These are phyloP conservation scores for Vulpes ferrilata DNA, from an alignment of 2,113 vertebrate species.

Conservation along the genomic window DNA sequence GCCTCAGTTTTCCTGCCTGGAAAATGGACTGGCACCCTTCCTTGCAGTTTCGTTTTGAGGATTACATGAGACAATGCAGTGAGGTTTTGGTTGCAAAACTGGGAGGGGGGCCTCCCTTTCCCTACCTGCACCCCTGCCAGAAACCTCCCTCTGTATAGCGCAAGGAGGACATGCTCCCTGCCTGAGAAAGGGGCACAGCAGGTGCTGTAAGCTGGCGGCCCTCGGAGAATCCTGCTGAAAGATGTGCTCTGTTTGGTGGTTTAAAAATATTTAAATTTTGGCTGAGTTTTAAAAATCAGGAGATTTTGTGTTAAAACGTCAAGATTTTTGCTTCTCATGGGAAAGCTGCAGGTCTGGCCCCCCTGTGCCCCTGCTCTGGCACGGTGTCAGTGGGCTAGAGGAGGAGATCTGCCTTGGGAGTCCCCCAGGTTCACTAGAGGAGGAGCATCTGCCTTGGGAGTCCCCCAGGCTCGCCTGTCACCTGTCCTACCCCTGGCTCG, in stretches of 20 bases:
- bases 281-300: background rate
- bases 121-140: background rate
- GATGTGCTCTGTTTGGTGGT: background rate
- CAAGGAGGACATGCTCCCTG: background rate
- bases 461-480: background rate
- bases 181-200: background rate
- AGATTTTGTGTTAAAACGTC: background rate
- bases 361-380: rapidly evolving
- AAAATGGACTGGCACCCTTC: background rate
- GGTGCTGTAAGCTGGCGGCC: rapidly evolving
- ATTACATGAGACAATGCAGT: background rate
- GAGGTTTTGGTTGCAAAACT: background rate
- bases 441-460: background rate
- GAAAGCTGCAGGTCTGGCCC: background rate
- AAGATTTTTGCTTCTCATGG: background rate
- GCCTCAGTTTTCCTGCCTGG: conserved; percentile 34
- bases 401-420: background rate
- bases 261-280: background rate
- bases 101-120: background rate
- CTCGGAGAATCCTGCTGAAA: background rate
- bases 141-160: background rate
- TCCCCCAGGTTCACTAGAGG: background rate
- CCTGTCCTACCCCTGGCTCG: no score
- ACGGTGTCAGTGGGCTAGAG: rapidly evolving
- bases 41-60: background rate